These are phyloP conservation scores for Battus philenor DNA, from an alignment of 1,140 invertebrate species.

Conservation along the genomic window DNA sequence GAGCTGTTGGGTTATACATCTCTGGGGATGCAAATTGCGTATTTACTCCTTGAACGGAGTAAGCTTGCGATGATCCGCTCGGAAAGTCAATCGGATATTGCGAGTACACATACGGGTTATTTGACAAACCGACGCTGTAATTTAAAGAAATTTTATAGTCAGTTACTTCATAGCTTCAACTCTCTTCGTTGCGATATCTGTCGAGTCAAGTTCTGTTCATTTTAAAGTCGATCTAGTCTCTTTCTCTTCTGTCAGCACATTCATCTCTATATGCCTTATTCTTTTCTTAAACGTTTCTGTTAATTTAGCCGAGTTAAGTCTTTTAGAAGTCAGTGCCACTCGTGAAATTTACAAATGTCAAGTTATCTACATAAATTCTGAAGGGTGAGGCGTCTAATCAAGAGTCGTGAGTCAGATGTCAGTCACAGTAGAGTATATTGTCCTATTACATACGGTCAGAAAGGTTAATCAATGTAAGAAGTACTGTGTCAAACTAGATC, in stretches of 20 bases:
- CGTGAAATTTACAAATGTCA: too few species aligned
- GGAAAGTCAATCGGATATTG: constrained; percentile 75
- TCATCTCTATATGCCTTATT: too few species aligned
- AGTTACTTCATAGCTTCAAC: constrained; percentile 1
- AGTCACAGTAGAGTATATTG: too few species aligned
- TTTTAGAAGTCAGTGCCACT: too few species aligned
- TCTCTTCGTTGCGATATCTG: not conserved
- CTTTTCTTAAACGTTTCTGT: too few species aligned
- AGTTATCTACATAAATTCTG: too few species aligned
- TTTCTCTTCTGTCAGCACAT: not conserved
- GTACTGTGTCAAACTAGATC: too few species aligned
- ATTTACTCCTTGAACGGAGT: constrained; percentile 65
- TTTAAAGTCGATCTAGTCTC: not conserved
- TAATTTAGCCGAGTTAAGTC: too few species aligned
- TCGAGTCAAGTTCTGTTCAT: constrained; percentile 14
- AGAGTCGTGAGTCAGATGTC: too few species aligned
- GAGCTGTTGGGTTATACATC: constrained; percentile 59
- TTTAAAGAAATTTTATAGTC: constrained; percentile 41
- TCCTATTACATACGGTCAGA: too few species aligned
- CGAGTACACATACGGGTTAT: constrained; percentile 70
- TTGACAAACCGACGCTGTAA: constrained; percentile 69
- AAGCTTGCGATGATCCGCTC: constrained; percentile 68
- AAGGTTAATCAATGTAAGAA: too few species aligned
- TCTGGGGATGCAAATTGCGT: constrained; percentile 63
- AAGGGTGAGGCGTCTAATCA: too few species aligned